phyloP scores from a whole-genome alignment of 2,888 invertebrate species.

The Argyresthia albistria region DNA sequence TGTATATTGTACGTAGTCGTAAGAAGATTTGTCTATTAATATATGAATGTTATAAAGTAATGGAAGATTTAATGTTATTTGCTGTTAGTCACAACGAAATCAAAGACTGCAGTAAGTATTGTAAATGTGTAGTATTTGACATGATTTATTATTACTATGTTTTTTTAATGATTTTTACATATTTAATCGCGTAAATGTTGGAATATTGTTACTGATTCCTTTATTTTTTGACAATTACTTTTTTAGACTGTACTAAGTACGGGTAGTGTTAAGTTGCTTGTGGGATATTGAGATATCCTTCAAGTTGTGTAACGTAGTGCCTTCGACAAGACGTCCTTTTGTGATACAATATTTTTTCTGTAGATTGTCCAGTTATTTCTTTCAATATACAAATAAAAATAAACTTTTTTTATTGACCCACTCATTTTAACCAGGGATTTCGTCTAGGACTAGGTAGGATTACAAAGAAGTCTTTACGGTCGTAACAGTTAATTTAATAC shows the following conservation, averaged over 20 bases:
- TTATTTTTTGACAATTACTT: slow-evolving; percentile 63
- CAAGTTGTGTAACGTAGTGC: slow-evolving; percentile 21
- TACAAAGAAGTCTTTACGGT: no score
- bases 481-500: no score
- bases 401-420: neutral
- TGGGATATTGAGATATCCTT: neutral
- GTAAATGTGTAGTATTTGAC: slow-evolving; percentile 34
- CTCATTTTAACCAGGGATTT: neutral
- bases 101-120: slow-evolving; percentile 68
- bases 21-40: slow-evolving; percentile 2
- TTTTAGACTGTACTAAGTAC: slow-evolving; percentile 26
- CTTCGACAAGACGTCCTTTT: slow-evolving; percentile 64
- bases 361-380: slow-evolving; percentile 66
- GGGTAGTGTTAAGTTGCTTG: neutral
- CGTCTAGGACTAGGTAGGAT: no score
- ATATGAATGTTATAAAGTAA: slow-evolving; percentile 7
- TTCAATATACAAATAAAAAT: slow-evolving; percentile 53
- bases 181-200: slow-evolving; percentile 46
- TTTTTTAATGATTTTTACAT: slow-evolving; percentile 44
- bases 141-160: slow-evolving; percentile 28
- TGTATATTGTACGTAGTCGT: slow-evolving; percentile 47
- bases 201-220: slow-evolving; percentile 47
- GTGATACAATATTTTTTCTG: slow-evolving; percentile 61
- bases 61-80: slow-evolving; percentile 21
- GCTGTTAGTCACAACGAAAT: slow-evolving; percentile 70